These are phyloP conservation scores for Pachypanchax playfairii DNA, from an alignment of 2,113 vertebrate species.

Conservation along the genomic window DNA sequence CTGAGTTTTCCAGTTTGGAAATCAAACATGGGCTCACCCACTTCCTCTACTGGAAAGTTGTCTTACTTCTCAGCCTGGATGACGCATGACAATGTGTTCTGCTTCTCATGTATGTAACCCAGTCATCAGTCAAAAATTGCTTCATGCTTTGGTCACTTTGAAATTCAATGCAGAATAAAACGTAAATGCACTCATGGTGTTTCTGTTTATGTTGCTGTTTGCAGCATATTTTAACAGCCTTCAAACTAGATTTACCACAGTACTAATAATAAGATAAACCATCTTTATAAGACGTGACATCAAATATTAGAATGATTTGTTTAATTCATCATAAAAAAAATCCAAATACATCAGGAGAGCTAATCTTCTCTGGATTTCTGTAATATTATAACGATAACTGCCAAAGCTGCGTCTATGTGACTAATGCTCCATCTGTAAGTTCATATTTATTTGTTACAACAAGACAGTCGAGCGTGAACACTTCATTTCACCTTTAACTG, in stretches of 20 bases:
- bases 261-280: not conserved
- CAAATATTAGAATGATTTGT: not conserved
- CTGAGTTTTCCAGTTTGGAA: not conserved
- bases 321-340: not conserved
- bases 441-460: conserved; percentile 48
- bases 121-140: no score
- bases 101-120: no score
- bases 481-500: conserved; percentile 52
- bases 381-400: conserved; percentile 21
- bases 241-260: no score
- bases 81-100: not conserved
- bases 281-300: not conserved
- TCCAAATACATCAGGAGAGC: not conserved
- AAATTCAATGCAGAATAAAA: no score
- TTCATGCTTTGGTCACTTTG: no score
- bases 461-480: conserved; percentile 20
- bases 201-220: no score
- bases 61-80: not conserved
- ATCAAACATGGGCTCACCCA: not conserved
- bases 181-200: no score
- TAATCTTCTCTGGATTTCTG: conserved; percentile 5
- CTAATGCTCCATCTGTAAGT: conserved; percentile 34
- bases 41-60: not conserved
- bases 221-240: no score
- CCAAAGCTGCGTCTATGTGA: conserved; percentile 35